Evolutionary conservation across 92 coral and sea anemone genomes (phyloP), one percentile per base, ranked within the genome.

Genomic region (Parazoanthus darwini): DNA sequence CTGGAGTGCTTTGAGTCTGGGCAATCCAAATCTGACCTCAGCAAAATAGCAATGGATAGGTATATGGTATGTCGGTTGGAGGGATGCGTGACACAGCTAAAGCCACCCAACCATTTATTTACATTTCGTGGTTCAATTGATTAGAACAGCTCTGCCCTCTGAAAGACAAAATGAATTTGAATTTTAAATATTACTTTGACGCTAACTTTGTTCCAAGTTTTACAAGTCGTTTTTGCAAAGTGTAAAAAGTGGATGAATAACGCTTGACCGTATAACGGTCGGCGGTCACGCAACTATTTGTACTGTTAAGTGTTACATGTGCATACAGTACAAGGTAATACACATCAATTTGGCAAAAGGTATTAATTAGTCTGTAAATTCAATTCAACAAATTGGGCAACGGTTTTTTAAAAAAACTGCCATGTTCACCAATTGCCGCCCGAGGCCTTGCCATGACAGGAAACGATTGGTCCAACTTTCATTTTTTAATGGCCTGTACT

Each of bases 1-100:
- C 20, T 82, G 86, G 36, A 13, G 11, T 35, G 51, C 37, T 39
- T 81, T 29, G 35, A 63, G 85, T 37, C 85, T 81, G 74, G 86
- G 26, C 70, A 18, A 63, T 63, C 25, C 25, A 23, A 63, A 5
- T 63, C 26, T 63, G 70, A 63, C 70, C 70, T 63, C 25, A 63
- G 26, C 70, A 63, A 63, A 63, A 23, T 29, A 29, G 33, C 33
- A 29, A 20, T 16, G 70, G 4, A 63, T 7, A 20, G 70, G n/a
- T 23, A 63, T 22, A 20, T 51, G 16, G 58, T 51, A 14, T 51
- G 15, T 4, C 15, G 22, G 2, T 22, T 63, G 20, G 68, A 51
- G 16, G 18, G 2, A 54, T 54, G 59, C 70, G 70, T 63, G 70
- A 63, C 26, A 20, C 70, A 3, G 26, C 70, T 20, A 11, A 51